phyloP scores from a whole-genome alignment of 2,888 invertebrate species.

The Drosophila conformis region DNA sequence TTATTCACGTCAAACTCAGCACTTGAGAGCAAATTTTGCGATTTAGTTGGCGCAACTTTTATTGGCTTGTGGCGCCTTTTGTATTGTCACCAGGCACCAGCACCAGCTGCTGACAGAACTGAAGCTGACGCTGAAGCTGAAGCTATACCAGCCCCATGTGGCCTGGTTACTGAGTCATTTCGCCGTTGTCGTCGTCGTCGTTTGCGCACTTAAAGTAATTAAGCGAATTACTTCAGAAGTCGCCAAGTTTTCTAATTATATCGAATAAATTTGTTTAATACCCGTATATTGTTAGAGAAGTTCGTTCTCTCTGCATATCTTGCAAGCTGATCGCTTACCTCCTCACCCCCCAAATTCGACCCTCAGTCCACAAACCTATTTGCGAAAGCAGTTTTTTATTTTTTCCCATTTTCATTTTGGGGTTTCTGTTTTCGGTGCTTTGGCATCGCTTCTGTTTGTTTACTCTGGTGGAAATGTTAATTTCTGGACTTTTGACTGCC shows the following conservation, averaged over 20 bases:
- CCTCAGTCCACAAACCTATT: constrained; percentile 49
- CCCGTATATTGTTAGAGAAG: constrained; percentile 45
- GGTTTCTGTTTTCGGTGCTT: constrained; percentile 49
- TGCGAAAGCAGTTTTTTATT: constrained; percentile 56
- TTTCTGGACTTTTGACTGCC: constrained; percentile 78
- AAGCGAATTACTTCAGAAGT: constrained; percentile 81
- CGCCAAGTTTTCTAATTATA: constrained; percentile 82
- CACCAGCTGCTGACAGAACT: constrained; percentile 18
- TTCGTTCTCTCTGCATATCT: constrained; percentile 19
- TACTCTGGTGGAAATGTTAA: constrained; percentile 78
- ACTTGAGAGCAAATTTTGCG: constrained; percentile 54
- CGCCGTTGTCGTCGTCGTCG: constrained; percentile 45
- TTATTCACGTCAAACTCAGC: constrained; percentile 65
- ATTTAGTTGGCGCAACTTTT: constrained; percentile 68
- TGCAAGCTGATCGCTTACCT: constrained; percentile 19
- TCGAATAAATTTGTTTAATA: constrained; percentile 81
- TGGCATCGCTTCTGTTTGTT: constrained; percentile 67
- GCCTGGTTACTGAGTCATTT: constrained; percentile 31
- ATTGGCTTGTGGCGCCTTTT: constrained; percentile 73
- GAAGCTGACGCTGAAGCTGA: neutral
- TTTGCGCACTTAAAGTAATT: constrained; percentile 78
- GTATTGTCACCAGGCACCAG: constrained; percentile 42
- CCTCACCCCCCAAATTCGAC: neutral
- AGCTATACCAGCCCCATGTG: constrained; percentile 8
- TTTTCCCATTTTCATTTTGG: constrained; percentile 16